These are phyloP conservation scores for Microcebus lehilahytsara DNA, from an alignment of 2,113 vertebrate species.

Conservation along the genomic window DNA sequence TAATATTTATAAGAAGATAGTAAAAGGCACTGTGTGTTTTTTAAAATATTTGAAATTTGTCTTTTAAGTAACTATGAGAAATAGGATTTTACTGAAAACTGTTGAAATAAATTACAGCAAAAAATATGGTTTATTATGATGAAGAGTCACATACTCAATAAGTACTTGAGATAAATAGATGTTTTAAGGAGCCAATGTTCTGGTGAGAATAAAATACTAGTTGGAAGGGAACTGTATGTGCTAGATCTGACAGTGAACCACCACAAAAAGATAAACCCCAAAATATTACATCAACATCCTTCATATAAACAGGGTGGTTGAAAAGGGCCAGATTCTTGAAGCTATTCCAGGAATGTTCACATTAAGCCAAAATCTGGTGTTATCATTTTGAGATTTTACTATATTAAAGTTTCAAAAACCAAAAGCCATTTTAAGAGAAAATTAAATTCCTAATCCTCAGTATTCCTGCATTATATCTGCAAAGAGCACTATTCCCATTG, in stretches of 20 bases:
- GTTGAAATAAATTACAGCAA: not conserved
- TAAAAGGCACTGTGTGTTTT: not conserved
- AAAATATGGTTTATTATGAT: not conserved
- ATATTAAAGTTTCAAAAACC: constrained; percentile 54
- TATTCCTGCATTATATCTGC: not conserved
- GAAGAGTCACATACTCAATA: not conserved
- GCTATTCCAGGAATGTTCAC: not conserved
- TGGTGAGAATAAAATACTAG: not conserved
- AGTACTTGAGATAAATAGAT: constrained; percentile 12
- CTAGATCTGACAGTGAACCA: not conserved
- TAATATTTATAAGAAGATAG: not conserved
- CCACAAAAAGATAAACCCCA: not conserved
- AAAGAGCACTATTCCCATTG: not conserved
- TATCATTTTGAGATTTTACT: constrained; percentile 32
- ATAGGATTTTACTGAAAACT: constrained; percentile 30
- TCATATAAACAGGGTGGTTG: not conserved
- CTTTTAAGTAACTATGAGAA: not conserved
- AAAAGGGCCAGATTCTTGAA: constrained; percentile 14
- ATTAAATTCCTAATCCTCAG: not conserved
- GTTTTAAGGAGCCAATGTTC: constrained; percentile 13
- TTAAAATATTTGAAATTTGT: not conserved
- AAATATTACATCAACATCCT: not conserved
- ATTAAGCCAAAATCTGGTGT: not conserved
- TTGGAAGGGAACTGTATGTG: not conserved
- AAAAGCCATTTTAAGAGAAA: constrained; percentile 38